These are phyloP conservation scores for Aphidius colemani DNA, from an alignment of 2,888 invertebrate genomes.

Conservation along the genomic window DNA sequence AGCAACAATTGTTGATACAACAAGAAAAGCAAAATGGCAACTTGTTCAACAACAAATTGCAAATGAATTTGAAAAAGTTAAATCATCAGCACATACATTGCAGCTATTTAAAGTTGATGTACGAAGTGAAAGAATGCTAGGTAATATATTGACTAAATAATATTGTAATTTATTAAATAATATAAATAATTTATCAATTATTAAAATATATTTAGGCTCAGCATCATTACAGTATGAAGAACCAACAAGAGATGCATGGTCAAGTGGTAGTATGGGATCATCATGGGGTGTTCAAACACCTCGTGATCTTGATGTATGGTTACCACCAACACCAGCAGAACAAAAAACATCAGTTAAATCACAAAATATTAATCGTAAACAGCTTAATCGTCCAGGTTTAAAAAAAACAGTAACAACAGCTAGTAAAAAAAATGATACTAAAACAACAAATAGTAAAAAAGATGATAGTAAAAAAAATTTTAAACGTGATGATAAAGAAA, in stretches of 20 bases:
- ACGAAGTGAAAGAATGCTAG: constrained; percentile 62
- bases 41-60: constrained; percentile 88
- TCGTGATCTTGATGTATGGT: constrained; percentile 86
- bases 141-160: constrained; percentile 37
- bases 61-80: constrained; percentile 88
- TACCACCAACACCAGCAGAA: constrained; percentile 78
- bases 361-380: constrained; percentile 53
- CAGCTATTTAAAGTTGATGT: constrained; percentile 77
- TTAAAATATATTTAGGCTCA: constrained; percentile 41
- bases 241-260: constrained; percentile 80
- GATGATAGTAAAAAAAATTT: constrained; percentile 54
- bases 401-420: constrained; percentile 53
- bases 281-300: constrained; percentile 61
- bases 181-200: not conserved
- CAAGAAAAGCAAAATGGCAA: constrained; percentile 87
- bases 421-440: constrained; percentile 56
- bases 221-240: constrained; percentile 63
- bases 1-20: constrained; percentile 77
- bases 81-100: constrained; percentile 77
- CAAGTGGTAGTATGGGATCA: constrained; percentile 64
- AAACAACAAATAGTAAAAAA: constrained; percentile 48
- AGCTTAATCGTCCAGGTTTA: constrained; percentile 50
- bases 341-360: constrained; percentile 63
- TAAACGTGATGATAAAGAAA: constrained; percentile 64
- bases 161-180: too few relatives aligned